phyloP scores from a whole-genome alignment of 1,140 invertebrate species.

The Ganaspis sp. region DNA sequence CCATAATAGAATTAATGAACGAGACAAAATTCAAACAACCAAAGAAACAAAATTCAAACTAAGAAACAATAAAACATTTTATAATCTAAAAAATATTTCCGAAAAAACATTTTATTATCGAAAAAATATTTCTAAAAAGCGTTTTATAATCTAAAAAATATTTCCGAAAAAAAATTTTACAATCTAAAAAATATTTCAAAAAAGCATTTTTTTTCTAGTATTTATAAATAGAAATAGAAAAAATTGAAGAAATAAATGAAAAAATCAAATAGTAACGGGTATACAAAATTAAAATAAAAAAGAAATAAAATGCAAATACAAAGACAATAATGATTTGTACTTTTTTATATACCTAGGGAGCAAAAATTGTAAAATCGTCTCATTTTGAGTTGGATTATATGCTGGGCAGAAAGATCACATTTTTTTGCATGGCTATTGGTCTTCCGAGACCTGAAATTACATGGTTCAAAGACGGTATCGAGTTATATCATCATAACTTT shows the following conservation, averaged over 20 bases:
- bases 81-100: background rate
- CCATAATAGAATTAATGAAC: background rate
- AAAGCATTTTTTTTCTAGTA: too few relatives aligned
- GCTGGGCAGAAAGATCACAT: constrained; percentile 93
- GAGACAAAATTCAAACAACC: too few relatives aligned
- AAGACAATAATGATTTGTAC: background rate
- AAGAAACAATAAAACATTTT: too few relatives aligned
- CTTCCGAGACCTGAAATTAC: constrained; percentile 90
- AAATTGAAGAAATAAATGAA: too few relatives aligned
- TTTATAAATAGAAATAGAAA: too few relatives aligned
- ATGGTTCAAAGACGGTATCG: constrained; percentile 94
- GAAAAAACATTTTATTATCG: background rate
- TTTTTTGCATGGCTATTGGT: constrained; percentile 91
- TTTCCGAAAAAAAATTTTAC: background rate
- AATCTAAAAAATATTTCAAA: too few relatives aligned
- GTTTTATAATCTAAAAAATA: background rate
- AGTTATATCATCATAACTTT: constrained; percentile 91
- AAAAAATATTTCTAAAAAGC: too few relatives aligned
- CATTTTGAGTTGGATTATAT: constrained; percentile 96
- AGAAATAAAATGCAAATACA: background rate
- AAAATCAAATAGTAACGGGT: constrained; percentile 20
- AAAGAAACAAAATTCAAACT: too few relatives aligned
- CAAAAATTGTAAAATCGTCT: constrained; percentile 90
- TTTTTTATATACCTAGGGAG: constrained; percentile 81
- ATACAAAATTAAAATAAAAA: background rate